phyloP scores from a whole-genome alignment of 2,797 vertebrate genomes.

The Poecile montanus region DNA sequence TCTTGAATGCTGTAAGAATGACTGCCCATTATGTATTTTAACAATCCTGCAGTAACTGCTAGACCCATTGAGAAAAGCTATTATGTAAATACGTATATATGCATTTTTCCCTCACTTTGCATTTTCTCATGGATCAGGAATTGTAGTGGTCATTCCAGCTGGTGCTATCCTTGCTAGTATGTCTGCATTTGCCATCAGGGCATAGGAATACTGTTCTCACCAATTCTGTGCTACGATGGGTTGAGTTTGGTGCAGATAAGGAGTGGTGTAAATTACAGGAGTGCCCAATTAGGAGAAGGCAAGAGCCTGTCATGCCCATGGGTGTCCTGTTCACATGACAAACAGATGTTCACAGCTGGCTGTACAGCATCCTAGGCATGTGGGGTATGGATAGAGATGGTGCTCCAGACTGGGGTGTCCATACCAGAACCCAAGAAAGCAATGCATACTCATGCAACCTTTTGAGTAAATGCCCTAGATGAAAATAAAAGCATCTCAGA shows the following conservation, averaged over 20 bases:
- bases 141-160: neutral
- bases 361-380: neutral
- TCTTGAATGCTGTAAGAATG: neutral
- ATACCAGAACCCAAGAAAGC: neutral
- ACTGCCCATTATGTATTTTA: neutral
- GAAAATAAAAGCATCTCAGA: neutral
- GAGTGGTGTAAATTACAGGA: neutral
- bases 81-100: neutral
- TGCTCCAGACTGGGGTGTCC: neutral
- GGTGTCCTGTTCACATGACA: neutral
- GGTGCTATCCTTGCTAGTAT: neutral
- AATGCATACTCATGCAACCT: accelerated
- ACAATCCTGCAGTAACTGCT: neutral
- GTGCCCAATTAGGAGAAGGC: neutral
- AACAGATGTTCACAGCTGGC: accelerated
- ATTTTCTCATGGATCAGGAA: neutral
- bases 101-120: neutral
- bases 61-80: neutral
- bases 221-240: neutral
- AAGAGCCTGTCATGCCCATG: neutral
- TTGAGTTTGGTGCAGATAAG: neutral
- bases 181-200: neutral
- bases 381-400: neutral
- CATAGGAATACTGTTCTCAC: neutral
- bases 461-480: neutral